These are phyloP conservation scores for Diaphora mendica DNA, from an alignment of 2,888 invertebrate species.

Conservation along the genomic window DNA sequence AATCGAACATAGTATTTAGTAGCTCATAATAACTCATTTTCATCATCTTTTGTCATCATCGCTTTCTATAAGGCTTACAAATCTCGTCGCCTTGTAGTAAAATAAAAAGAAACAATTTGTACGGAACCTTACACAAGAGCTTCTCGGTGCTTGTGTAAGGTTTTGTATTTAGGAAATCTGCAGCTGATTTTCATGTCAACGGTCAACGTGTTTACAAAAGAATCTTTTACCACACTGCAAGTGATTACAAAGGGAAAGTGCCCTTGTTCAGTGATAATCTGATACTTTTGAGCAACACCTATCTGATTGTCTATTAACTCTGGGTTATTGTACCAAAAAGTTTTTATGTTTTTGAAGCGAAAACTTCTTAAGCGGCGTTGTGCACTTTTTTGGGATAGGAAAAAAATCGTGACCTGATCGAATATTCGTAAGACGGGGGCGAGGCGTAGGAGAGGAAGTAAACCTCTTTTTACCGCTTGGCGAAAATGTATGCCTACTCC, in stretches of 20 bases:
- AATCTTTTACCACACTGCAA: constrained; percentile 1
- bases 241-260: background rate
- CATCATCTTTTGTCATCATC: background rate
- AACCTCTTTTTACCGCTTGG: no score
- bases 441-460: no score
- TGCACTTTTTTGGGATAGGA: no score
- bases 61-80: background rate
- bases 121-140: constrained; percentile 4
- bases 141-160: background rate
- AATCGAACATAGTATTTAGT: background rate
- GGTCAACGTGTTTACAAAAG: constrained; percentile 9
- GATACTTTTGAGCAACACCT: background rate
- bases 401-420: no score
- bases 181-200: constrained; percentile 15
- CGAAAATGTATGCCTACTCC: no score
- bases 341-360: no score
- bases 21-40: background rate
- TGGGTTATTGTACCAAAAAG: no score
- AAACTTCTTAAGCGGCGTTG: no score
- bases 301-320: no score
- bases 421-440: no score
- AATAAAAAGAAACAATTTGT: background rate
- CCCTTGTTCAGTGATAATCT: background rate
- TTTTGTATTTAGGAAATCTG: background rate
- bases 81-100: background rate